phyloP scores from a whole-genome alignment of 2,888 invertebrate genomes.

The Clostera curtula region DNA sequence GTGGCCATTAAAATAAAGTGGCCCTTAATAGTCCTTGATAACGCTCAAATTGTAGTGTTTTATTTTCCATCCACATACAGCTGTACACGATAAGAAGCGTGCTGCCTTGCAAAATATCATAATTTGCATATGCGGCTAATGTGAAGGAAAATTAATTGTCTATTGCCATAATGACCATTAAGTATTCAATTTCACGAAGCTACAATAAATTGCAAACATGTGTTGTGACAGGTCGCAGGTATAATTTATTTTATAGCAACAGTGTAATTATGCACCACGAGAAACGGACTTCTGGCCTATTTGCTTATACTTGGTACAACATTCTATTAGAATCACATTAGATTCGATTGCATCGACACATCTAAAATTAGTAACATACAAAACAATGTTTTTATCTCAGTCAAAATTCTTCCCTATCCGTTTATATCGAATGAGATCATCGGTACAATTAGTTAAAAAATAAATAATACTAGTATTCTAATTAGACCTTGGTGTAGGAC shows the following conservation, averaged over 20 bases:
- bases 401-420: too few species aligned
- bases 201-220: conserved; percentile 18
- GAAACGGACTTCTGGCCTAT: neutral
- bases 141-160: conserved; percentile 23
- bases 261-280: conserved; percentile 15
- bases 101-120: conserved; percentile 26
- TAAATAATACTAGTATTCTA: too few species aligned
- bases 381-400: too few species aligned
- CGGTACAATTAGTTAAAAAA: too few species aligned
- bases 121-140: conserved; percentile 27
- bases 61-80: conserved; percentile 29
- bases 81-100: conserved; percentile 26
- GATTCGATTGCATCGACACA: too few species aligned
- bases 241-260: conserved; percentile 20
- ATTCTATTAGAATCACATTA: too few species aligned
- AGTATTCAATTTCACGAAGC: conserved; percentile 24
- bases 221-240: conserved; percentile 6
- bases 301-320: neutral
- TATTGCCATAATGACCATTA: conserved; percentile 20
- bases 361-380: too few species aligned
- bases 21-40: conserved; percentile 51
- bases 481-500: too few species aligned
- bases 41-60: conserved; percentile 36
- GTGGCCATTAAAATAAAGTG: conserved; percentile 59
- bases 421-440: too few species aligned